Evolutionary conservation across 1,140 invertebrate genomes (phyloP), one percentile per base, ranked within the genome.

Genomic region (Sesamia nonagrioides): DNA sequence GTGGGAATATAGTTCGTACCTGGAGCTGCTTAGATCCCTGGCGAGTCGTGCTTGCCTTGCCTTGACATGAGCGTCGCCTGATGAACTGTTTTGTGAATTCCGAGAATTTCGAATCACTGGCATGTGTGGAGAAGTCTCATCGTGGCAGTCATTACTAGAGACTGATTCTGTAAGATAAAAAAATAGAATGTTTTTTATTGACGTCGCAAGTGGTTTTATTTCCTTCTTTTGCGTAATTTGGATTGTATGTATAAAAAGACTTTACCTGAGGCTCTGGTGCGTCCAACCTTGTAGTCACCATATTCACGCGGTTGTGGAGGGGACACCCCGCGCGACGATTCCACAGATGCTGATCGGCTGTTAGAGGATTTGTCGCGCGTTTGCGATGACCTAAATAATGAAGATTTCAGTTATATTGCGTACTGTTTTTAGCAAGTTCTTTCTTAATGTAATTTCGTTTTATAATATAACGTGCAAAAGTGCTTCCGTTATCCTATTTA

Each of bases 331-430:
- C 93, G 93, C 0, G 91, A 89, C 0, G 94, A 95, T 48, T 95
- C 94, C 37, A 95, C 93, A 0, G 94, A 95, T 17, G 93, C 91
- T 2, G 95, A 95, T 1, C 94, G 86, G 68, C 94, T 95, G 72
- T 91, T 88, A 0, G 94, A 94, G 11, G 91, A 92, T 77, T 95
- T 95, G 48, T 95, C 95, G 13, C 94, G 90, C 2, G 88, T 91
- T 80, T 94, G 90, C 7, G 94, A 95, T 27, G 93, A 93, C 21
- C 92, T 95, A 68, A 0, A 81, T 87, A 6, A 21, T 18, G 7
- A 21, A 21, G 18, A 9, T 7, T 50, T 3, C 1, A 69, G 17
- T 27, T 27, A 27, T 27, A 27, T 27, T 27, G 42, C 42, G 42
- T 13, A 45, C 6, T 40, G 8, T 40, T 6, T 40, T 40, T 40